Percentiles rank a stretch among this genome's conserved stretches.
phyloP scores from a whole-genome alignment of 1,140 invertebrate species.

The Pollicipes pollicipes region DNA sequence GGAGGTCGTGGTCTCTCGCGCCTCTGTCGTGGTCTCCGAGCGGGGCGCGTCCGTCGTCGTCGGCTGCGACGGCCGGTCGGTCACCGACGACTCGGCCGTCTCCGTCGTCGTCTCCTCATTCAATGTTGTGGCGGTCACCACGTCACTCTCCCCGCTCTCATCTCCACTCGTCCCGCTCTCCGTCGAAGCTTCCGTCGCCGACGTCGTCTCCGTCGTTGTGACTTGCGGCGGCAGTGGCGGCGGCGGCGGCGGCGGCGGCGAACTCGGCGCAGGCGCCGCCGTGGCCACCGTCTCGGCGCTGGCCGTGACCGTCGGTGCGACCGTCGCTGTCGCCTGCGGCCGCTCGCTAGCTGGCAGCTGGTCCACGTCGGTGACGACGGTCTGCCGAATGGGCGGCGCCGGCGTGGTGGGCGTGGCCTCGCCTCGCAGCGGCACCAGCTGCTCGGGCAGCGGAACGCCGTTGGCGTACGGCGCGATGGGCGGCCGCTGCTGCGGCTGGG shows the following conservation, averaged over 20 bases:
- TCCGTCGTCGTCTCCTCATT: conserved; percentile 4
- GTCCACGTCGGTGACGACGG: conserved; percentile 23
- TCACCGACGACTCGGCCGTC: neutral
- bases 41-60: conserved; percentile 1
- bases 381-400: conserved; percentile 22
- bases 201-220: neutral
- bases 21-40: conserved; percentile 20
- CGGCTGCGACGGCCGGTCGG: neutral
- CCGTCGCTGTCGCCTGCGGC: conserved; percentile 3
- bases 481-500: conserved; percentile 6
- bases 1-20: conserved; percentile 2
- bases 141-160: neutral
- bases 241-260: too few relatives aligned
- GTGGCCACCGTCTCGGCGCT: conserved; percentile 11
- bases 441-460: conserved; percentile 51
- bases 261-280: neutral
- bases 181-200: neutral
- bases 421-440: conserved; percentile 40
- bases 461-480: conserved; percentile 45
- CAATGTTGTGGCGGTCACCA: neutral
- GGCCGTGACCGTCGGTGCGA: conserved; percentile 3
- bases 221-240: neutral
- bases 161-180: neutral
- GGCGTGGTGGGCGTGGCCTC: neutral
- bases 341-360: neutral